These are phyloP conservation scores for Chrosomus eos DNA, from an alignment of 2,797 vertebrate species.

Conservation along the genomic window DNA sequence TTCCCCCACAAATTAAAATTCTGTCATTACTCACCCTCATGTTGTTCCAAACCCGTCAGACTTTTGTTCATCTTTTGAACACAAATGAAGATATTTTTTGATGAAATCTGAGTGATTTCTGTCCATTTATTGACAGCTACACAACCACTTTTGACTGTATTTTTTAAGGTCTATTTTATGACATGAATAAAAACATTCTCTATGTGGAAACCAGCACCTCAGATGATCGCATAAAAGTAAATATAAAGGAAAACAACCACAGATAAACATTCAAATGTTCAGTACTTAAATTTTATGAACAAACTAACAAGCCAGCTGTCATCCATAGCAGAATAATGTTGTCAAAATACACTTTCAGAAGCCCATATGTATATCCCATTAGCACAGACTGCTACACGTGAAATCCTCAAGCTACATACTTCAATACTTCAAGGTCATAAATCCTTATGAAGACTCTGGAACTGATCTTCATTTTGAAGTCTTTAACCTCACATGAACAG, in stretches of 20 bases:
- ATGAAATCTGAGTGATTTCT: no score
- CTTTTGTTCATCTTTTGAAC: no score
- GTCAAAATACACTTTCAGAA: neutral
- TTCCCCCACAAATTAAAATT: no score
- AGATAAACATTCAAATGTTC: neutral
- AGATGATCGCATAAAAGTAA: neutral
- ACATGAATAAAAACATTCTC: neutral
- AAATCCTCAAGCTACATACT: neutral
- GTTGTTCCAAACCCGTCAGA: no score
- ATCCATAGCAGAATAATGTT: neutral
- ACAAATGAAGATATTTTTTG: no score
- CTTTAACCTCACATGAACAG: neutral
- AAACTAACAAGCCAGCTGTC: neutral
- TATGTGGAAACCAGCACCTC: neutral
- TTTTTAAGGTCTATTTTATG: neutral
- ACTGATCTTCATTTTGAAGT: neutral
- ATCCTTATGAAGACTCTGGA: neutral
- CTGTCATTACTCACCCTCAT: no score
- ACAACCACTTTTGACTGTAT: neutral
- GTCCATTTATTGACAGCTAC: no score
- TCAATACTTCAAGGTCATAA: neutral
- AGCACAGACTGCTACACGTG: neutral
- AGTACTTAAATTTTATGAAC: constrained; percentile 8
- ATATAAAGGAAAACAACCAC: neutral
- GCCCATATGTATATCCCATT: neutral